A percentile compares a stretch with the other conserved stretches of the same genome.
Conservation (phyloP, 1,140 invertebrate species). For the Temnothorax longispinosus region DNA sequence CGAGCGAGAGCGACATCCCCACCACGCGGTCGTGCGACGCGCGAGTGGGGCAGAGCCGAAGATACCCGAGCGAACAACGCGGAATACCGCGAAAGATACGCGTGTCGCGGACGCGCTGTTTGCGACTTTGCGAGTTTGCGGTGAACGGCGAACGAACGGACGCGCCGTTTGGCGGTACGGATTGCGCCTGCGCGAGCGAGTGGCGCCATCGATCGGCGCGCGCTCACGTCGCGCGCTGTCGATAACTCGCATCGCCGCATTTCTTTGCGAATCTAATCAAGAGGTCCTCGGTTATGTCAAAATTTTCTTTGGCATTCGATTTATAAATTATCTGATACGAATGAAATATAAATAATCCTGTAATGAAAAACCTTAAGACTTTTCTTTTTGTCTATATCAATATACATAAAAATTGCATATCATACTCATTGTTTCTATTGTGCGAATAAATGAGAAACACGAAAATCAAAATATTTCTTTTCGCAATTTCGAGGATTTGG, state of each 20-base stretch:
- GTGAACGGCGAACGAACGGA: too few relatives aligned
- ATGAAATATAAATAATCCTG: background rate
- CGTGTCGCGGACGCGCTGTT: constrained; percentile 25
- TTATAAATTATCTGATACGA: background rate
- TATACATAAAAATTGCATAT: background rate
- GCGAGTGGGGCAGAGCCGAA: constrained; percentile 23
- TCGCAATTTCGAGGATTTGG: background rate
- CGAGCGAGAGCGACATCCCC: constrained; percentile 56
- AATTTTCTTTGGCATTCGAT: background rate
- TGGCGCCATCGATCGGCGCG: constrained; percentile 48
- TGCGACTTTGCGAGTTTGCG: too few relatives aligned
- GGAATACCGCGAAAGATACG: constrained; percentile 10
- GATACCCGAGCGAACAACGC: constrained; percentile 36
- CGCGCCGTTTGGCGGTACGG: too few relatives aligned
- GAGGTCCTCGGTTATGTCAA: constrained; percentile 5
- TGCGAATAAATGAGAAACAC: background rate
- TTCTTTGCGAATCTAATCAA: background rate
- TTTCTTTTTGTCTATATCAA: background rate
- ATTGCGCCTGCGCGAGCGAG: constrained; percentile 46
- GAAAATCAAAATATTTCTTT: background rate
- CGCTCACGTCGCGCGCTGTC: background rate
- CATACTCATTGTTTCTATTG: background rate
- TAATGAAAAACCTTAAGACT: too few relatives aligned
- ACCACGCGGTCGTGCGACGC: background rate
- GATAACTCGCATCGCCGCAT: constrained; percentile 35